phyloP scores from a whole-genome alignment of 2,797 vertebrate species.

The Pelodytes ibericus region DNA sequence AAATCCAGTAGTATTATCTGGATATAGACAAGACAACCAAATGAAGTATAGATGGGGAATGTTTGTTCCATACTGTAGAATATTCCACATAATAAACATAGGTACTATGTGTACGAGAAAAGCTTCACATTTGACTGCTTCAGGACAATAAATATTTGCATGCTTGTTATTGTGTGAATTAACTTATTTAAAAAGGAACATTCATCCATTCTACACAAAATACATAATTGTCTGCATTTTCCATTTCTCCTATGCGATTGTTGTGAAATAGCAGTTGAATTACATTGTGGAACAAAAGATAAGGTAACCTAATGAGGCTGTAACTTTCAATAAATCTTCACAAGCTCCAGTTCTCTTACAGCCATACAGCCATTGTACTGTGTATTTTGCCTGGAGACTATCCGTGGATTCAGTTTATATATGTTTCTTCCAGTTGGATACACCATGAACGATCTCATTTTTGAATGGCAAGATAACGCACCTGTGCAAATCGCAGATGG shows the following conservation, averaged over 20 bases:
- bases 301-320: not conserved
- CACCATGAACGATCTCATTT: constrained; percentile 98
- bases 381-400: constrained; percentile 5
- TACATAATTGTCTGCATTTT: not conserved
- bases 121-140: no score
- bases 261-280: not conserved
- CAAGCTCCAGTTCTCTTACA: not conserved
- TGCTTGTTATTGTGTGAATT: not conserved
- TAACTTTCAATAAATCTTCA: not conserved
- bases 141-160: not conserved
- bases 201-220: not conserved
- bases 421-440: constrained; percentile 85
- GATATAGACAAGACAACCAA: no score
- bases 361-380: not conserved
- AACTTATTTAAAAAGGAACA: not conserved
- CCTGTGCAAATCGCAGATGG: constrained; percentile 96
- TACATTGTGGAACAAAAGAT: not conserved
- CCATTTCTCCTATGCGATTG: not conserved
- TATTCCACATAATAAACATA: no score
- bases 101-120: no score
- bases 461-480: constrained; percentile 96
- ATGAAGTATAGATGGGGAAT: no score
- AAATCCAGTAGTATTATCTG: no score
- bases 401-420: not conserved
- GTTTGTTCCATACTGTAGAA: no score